Conservation (phyloP, 30 jellyfish, hydroid and myxozoan genomes). For the Turritopsis rubra region DNA sequence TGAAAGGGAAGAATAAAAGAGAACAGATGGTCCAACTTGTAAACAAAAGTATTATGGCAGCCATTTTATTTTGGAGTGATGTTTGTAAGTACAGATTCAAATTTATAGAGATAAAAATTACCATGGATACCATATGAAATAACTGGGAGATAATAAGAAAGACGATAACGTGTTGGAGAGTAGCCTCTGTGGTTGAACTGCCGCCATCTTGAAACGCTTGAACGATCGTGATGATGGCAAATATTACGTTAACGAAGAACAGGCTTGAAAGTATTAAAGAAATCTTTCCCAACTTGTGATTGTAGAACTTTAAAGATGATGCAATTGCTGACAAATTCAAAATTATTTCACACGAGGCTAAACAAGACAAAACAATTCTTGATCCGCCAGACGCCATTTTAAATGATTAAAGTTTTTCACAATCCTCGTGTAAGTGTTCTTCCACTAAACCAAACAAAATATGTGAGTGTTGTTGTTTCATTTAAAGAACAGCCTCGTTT, state of each 20-base stretch:
- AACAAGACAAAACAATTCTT: background rate
- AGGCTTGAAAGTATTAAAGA: background rate
- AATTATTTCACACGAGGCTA: background rate
- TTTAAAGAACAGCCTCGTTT: too few relatives aligned
- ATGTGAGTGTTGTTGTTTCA: too few relatives aligned
- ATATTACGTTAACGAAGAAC: background rate
- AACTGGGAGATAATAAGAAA: background rate
- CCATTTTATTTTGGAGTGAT: background rate
- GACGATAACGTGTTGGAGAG: background rate
- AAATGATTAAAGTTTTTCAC: too few relatives aligned
- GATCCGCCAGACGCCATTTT: too few relatives aligned
- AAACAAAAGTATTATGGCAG: background rate
- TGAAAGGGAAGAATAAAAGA: background rate
- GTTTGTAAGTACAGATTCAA: background rate
- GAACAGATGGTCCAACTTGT: background rate
- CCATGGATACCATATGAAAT: background rate
- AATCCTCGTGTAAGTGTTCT: background rate
- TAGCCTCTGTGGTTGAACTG: background rate
- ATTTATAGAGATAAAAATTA: background rate
- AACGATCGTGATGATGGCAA: background rate
- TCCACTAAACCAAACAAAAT: background rate
- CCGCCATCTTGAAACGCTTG: background rate
- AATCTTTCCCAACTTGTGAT: background rate
- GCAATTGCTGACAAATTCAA: background rate
- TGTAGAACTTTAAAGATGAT: background rate